phyloP scores from a whole-genome alignment of 2,113 vertebrate species.

The Vulpes ferrilata region DNA sequence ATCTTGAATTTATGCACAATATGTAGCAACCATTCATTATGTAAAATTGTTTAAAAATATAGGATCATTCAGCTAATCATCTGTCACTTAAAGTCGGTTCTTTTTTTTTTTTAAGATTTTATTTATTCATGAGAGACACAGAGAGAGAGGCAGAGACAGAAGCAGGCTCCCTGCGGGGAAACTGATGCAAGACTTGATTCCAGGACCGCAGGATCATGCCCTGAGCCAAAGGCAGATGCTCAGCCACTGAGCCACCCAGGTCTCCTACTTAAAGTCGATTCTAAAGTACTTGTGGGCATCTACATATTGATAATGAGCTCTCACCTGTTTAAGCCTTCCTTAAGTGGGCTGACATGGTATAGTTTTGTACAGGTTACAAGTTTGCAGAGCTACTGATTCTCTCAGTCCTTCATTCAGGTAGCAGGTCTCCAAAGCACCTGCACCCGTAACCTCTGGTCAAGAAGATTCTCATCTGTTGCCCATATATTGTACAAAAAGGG shows the following conservation, averaged over 20 bases:
- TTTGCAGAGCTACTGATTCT: neutral
- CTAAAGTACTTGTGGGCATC: no score
- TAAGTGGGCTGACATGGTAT: neutral
- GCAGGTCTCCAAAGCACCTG: neutral
- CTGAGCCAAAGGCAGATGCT: no score
- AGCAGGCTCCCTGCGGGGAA: no score
- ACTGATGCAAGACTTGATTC: no score
- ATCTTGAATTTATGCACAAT: neutral
- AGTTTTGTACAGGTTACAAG: neutral
- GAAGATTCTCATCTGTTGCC: neutral
- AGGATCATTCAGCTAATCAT: neutral
- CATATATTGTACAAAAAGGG: neutral
- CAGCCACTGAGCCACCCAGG: no score
- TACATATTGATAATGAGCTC: neutral
- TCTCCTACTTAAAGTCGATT: no score
- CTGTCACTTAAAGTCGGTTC: neutral
- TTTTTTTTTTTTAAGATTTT: no score
- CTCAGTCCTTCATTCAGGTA: neutral
- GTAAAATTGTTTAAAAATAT: neutral
- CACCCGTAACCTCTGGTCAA: neutral
- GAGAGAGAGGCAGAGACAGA: no score
- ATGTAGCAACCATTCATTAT: neutral
- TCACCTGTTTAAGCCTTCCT: neutral
- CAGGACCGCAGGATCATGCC: no score
- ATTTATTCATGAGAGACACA: no score